Base-by-base conservation (phyloP, 2,888 invertebrate genomes). In the Periphyllus acericola region DNA sequence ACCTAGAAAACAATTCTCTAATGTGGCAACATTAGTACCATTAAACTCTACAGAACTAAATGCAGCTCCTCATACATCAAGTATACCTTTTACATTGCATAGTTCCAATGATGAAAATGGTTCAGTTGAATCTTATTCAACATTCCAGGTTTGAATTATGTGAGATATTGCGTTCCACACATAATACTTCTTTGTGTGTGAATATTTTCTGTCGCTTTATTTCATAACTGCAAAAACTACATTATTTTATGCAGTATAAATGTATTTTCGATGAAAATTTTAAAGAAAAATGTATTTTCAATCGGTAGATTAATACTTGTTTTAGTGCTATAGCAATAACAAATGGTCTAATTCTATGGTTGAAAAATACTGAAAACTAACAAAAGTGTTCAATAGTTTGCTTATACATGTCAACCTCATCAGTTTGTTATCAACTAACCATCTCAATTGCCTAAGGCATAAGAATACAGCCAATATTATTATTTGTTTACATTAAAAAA, bases 101-200 rank as follows among this genome's bases (percentile, higher is more conserved):
- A 74, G 83, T n/a, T 87, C 83, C 19, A 83, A 83, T 66, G 86
- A 89, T 46, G 89, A 89, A 46, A 89, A 89, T 88, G 68, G 25
- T 68, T 89, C 89, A 6, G 89, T 89, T 36, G 89, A 86, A 71
- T 89, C 89, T 4, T 89, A 89, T 72, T 83, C 89, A 25, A 89
- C 83, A 19, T 89, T 89, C 76, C 89, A 89, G 89, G 89, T 89
- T 81, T 75, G 88, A 89, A 74, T 34, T 84, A 66, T 3, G 87
- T 87, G 72, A 87, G 87, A 60, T 81, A 87, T 74, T 87, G 72
- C 87, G 72, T 87, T 87, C 66, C 87, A 75, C 87, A 81, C 86
- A 55, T 36, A 29, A 46, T 34, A 74, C 66, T 81, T 81, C 74
- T 71, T 66, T 81, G 79, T 71, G 80, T 87, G 87, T 86, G 86